phyloP scores from a whole-genome alignment of 35 echinoderm and acorn worm species.

The Ophiothrix spiculata region DNA sequence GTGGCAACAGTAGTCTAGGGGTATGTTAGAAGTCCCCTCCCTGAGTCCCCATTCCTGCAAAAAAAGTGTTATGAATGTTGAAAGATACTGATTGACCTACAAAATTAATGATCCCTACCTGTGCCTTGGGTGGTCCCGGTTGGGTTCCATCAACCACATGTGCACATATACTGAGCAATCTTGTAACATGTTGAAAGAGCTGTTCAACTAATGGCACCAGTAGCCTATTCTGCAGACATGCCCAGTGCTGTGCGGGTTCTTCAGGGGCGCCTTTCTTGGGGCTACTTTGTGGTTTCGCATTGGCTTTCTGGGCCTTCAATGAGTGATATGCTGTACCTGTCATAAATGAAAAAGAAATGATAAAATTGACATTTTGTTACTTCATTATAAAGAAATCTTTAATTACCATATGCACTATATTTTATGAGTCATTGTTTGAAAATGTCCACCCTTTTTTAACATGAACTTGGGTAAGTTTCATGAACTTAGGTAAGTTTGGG shows the following conservation, averaged over 20 bases:
- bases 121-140: conserved; percentile 76
- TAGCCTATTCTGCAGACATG: conserved; percentile 74
- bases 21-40: too few species aligned
- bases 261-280: background rate
- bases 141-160: conserved; percentile 90
- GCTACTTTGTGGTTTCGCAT: conserved; percentile 23
- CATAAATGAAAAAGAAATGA: too few species aligned
- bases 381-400: too few species aligned
- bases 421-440: too few species aligned
- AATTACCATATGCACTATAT: too few species aligned
- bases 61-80: background rate
- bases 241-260: conserved; percentile 54
- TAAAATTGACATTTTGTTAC: too few species aligned
- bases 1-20: too few species aligned
- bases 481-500: too few species aligned
- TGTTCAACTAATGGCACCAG: conserved; percentile 85
- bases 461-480: too few species aligned
- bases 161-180: conserved; percentile 65
- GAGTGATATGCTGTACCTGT: conserved; percentile 88
- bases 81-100: background rate
- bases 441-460: too few species aligned
- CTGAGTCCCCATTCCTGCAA: too few species aligned
- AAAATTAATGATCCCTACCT: too few species aligned
- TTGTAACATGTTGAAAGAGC: conserved; percentile 67
- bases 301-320: conserved; percentile 47